Evolutionary conservation across 2,888 invertebrate species (phyloP).

Genomic region (Andricus curvator): DNA sequence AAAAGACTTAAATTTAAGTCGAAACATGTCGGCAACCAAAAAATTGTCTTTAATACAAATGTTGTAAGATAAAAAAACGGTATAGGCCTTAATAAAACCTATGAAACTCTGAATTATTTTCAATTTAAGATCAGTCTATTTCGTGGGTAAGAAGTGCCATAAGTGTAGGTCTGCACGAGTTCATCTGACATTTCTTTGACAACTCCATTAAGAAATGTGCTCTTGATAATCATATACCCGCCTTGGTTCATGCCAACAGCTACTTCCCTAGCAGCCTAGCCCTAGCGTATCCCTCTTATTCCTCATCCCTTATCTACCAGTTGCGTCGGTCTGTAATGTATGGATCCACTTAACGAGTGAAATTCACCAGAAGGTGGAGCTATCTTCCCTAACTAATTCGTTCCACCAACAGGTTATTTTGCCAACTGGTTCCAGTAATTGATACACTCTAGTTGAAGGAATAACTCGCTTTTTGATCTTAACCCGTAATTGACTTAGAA

Average conservation of each 20-base stretch:
- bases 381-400: constrained; percentile 23
- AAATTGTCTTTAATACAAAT: too few relatives aligned
- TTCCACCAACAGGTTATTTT: constrained; percentile 29
- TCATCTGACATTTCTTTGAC: background rate
- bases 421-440: constrained; percentile 35
- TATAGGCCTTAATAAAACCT: too few relatives aligned
- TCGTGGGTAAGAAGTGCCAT: background rate
- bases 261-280: background rate
- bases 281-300: background rate
- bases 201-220: background rate
- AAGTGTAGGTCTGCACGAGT: background rate
- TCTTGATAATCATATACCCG: background rate
- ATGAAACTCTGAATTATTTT: too few relatives aligned
- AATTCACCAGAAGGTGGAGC: constrained; percentile 25
- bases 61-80: too few relatives aligned
- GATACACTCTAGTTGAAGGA: constrained; percentile 20
- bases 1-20: too few relatives aligned
- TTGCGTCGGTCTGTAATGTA: constrained; percentile 6
- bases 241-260: background rate
- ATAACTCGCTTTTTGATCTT: constrained; percentile 10
- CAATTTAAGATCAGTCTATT: too few relatives aligned
- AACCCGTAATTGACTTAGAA: constrained; percentile 11
- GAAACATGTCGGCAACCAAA: too few relatives aligned
- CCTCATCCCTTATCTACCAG: background rate
- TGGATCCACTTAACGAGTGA: constrained; percentile 25